Base-by-base conservation (phyloP, 2,888 invertebrate genomes). In the Trissolcus brochymenae region DNA sequence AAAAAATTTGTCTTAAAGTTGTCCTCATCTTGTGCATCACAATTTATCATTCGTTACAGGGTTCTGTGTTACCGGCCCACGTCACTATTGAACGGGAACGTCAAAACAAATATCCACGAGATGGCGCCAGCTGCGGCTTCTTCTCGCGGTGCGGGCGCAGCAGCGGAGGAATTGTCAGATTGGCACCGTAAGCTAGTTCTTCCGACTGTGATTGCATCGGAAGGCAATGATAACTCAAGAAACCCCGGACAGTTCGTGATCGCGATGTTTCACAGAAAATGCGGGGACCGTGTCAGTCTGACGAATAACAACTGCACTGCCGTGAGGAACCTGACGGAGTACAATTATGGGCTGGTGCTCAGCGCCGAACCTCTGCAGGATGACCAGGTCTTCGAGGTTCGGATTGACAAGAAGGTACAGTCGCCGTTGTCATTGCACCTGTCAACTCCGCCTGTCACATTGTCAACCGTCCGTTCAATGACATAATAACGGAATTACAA, bases 321-420 rank as follows among this genome's bases (percentile, higher is more conserved):
- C 16, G 92, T 93, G 77, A 91, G 96, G 83, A 94, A 93, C 87
- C 93, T 94, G 83, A 93, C 94, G 66, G 95, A 96, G 87, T 96
- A 95, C 87, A 96, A 96, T 89, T 94, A 95, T 90, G 96, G 96
- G n/a, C 90, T 97, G 80, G 95, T 96, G 25, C 92, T 97, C 80
- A 95, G 95, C 84, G 93, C 94, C 4, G 94, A 95, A 82, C 95
- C 96, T 3, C 90, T 97, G 29, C 90, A 91, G 76, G 95, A 96
- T 88, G 95, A 96, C 91, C 92, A 94, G 78, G 90, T 96, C 68
- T 97, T 97, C 88, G 95, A 96, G 92, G 94, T 97, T 79, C 93
- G 94, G 84, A 94, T 97, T 85, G 96, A 96, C 87, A 94, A 94
- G 90, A 97, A 96, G 94, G 97, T 97, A 90, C 85, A 89, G 49